phyloP scores from a whole-genome alignment of 1,140 invertebrate species.

The Agrypnia vestita region DNA sequence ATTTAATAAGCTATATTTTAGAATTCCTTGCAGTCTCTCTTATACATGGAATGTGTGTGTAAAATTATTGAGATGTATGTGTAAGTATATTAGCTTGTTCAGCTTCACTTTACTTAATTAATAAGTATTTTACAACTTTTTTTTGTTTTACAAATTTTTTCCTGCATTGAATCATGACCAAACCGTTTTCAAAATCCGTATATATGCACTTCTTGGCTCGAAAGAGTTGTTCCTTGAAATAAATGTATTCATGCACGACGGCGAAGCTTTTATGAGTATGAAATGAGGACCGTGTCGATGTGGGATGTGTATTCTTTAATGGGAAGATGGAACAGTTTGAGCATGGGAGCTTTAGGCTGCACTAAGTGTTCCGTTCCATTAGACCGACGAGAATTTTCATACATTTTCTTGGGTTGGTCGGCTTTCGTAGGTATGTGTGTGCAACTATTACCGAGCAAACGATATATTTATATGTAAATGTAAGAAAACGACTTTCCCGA shows the following conservation, averaged over 20 bases:
- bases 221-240: slow-evolving; percentile 8
- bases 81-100: no score
- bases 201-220: background rate
- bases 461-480: slow-evolving; percentile 56
- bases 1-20: no score
- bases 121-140: no score
- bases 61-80: no score
- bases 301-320: slow-evolving; percentile 45
- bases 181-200: no score
- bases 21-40: no score
- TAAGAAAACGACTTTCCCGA: background rate
- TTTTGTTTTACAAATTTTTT: no score
- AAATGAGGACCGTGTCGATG: slow-evolving; percentile 15
- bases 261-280: slow-evolving; percentile 10
- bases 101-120: no score
- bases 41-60: no score
- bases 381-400: slow-evolving; percentile 61
- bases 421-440: slow-evolving; percentile 47
- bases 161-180: no score
- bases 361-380: slow-evolving; percentile 61
- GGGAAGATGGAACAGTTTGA: slow-evolving; percentile 54
- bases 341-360: slow-evolving; percentile 46
- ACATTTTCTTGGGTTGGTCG: slow-evolving; percentile 54
- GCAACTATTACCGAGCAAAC: slow-evolving; percentile 53
- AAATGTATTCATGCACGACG: slow-evolving; percentile 18